These are phyloP conservation scores for Peromyscus californicus DNA, from an alignment of 2,113 vertebrate genomes.

Conservation along the genomic window DNA sequence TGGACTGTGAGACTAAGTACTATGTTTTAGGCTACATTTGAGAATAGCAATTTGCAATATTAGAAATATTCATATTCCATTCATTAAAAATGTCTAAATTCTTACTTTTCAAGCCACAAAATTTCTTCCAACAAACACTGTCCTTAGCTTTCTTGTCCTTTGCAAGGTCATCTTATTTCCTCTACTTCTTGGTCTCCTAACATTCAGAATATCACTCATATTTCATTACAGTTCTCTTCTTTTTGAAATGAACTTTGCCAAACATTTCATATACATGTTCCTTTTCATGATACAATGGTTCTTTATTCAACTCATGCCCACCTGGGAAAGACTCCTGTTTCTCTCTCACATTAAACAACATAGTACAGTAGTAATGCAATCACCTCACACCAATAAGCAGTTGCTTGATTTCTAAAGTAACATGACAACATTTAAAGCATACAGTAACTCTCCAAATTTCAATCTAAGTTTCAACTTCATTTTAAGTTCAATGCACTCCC, in stretches of 20 bases:
- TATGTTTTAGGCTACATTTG: background rate
- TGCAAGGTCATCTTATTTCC: background rate
- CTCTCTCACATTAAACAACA: background rate
- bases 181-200: background rate
- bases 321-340: background rate
- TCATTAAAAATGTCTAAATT: slow-evolving; percentile 32
- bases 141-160: background rate
- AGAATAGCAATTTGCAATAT: background rate
- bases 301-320: slow-evolving; percentile 15
- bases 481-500: background rate
- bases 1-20: background rate
- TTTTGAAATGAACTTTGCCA: background rate
- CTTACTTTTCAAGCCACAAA: background rate
- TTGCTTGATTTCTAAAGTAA: background rate
- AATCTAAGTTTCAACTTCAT: background rate
- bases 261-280: background rate
- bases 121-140: background rate
- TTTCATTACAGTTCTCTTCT: background rate
- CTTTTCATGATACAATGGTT: background rate
- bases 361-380: background rate
- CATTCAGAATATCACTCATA: background rate
- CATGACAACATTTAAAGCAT: background rate
- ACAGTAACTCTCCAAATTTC: background rate
- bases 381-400: background rate
- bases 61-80: background rate